Evolutionary conservation across 1,140 invertebrate species (phyloP), one percentile per base, ranked within the genome.

Genomic region (Parapsyche elsis): DNA sequence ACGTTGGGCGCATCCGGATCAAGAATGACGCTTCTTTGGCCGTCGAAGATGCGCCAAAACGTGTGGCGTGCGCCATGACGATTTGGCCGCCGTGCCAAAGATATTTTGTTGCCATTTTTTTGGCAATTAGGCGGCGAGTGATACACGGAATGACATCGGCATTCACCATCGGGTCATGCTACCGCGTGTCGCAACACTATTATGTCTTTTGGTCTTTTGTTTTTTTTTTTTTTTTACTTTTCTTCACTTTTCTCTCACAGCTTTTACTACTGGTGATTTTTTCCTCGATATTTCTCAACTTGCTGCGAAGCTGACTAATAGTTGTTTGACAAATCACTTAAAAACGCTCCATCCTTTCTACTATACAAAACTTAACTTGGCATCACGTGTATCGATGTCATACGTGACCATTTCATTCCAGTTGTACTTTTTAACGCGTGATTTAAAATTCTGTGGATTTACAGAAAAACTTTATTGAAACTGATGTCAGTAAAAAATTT

Each of bases 81-180:
- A 71, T 71, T 78, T 78, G 77, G 77, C 77, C 57, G 21, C 24
- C 61, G 77, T 70, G 77, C 77, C 77, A 78, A 78, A 45, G 19
- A 71, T 10, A 71, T 57, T 78, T 78, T 78, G 64, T 78, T 80
- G 76, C 80, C 75, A 78, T 80, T 80, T 82, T 77, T 82, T 76
- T 82, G 81, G 81, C 81, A 82, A 82, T 82, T 82, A 82, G 81
- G 81, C 81, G 71, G 45, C 67, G 79, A 80, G 79, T 80, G 81
- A 80, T 80, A 38, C 78, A 45, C 57, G 49, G 49, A 30, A 57
- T 74, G 81, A 82, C 81, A 80, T 76, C 76, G 81, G 81, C 76
- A 82, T 80, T 77, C 75, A 64, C 61, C 61, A 64, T 57, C 59
- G 46, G 75, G 75, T 73, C 71, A 73, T 61, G 59, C 59, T 19